Conservation (phyloP, 2,888 invertebrate genomes). For the Melipona bicolor region DNA sequence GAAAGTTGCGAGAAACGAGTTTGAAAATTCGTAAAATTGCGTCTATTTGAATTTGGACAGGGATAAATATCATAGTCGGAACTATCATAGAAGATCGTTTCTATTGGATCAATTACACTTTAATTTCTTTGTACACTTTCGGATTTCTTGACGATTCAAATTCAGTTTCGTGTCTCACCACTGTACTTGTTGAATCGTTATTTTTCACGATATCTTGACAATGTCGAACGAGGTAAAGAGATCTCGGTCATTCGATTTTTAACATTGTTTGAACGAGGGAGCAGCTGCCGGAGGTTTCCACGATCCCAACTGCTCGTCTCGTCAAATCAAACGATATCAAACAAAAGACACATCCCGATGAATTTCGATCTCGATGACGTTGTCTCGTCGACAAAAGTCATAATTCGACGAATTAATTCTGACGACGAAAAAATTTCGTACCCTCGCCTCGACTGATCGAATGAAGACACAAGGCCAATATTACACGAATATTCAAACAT, state of each 20-base stretch:
- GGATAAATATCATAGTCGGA: no score
- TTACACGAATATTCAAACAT: conserved; percentile 1
- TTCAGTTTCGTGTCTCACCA: no score
- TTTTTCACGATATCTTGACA: no score
- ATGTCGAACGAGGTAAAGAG: not conserved
- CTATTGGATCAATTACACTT: no score
- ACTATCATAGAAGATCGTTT: no score
- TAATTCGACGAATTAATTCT: not conserved
- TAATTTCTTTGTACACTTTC: no score
- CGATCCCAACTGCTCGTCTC: not conserved
- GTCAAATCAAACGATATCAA: not conserved
- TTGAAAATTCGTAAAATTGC: no score
- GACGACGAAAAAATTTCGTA: not conserved
- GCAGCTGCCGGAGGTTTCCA: not conserved
- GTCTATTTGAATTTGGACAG: no score
- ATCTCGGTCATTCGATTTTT: not conserved
- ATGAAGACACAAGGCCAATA: not conserved
- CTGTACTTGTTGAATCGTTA: no score
- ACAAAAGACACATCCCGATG: not conserved
- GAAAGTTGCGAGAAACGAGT: no score
- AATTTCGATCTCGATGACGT: not conserved
- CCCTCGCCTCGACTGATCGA: not conserved
- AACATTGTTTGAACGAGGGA: not conserved
- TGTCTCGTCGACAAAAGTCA: not conserved
- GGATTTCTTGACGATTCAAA: no score